Base-by-base conservation (phyloP, 2,797 vertebrate species). In the Adrianichthys oophorus region DNA sequence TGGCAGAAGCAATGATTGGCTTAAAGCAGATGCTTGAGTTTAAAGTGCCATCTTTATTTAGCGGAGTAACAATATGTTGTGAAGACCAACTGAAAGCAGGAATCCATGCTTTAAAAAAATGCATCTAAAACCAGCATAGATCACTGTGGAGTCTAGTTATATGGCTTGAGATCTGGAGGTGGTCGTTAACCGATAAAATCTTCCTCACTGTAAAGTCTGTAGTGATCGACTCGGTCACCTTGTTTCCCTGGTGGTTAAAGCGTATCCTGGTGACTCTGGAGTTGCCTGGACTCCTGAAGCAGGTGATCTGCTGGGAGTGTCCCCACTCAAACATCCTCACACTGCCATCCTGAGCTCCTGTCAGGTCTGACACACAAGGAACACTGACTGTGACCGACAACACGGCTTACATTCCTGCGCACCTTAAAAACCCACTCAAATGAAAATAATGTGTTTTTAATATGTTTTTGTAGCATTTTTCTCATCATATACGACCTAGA, bases 271-370 rank as follows among this genome's bases (percentile, higher is more conserved):
- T 99, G 68, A 99, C 92, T 83, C 97, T 93, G 61, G 95, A 93
- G 88, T 96, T 98, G 52, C 97, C 96, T 2, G 95, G 94, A 85
- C 95, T 92, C 41, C 97, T 93, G 87, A 98, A 98, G 82, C 96
- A 98, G 41, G 93, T 94, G 85, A 99, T 96, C 88, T 99, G 97
- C 82, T 99, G 96, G 1, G 95, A 95, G 68, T 99, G 98, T 53
- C 98, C 98, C 98, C 98, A 99, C 67, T 99, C 98, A 79, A 99
- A 99, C 97, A 99, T 98, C 81, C 95, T 92, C 58, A 99, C 98
- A 12, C 97, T 99, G 18, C 98, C 98, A 29, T 99, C 98, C 62
- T 99, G 98, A 72, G 96, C 97, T 52, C 98, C 98, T 0, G 97
- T 99, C 78, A 99, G 89, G 85, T 99, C 98, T 98, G 81, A 44